Evolutionary conservation across 2,888 invertebrate genomes (phyloP), one percentile per base, ranked within the genome.

Genomic region (Steromphala cineraria): DNA sequence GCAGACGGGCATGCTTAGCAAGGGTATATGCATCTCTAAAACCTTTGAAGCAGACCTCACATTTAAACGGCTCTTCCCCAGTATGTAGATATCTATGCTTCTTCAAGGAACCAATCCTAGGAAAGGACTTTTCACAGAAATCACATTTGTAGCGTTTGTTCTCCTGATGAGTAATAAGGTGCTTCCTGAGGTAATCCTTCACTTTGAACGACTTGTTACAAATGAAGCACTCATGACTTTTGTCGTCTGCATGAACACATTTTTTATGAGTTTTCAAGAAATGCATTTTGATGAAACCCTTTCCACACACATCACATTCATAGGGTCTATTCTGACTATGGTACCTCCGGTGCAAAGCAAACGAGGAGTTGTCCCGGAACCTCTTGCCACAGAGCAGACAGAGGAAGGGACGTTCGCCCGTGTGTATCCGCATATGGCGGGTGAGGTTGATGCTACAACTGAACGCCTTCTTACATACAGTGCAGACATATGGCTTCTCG

Each of bases 281-380:
- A 19, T 31, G 53, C 17, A 55, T 53, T 21, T 71, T 53, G 40
- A 56, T 36, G 55, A 79, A 79, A 5, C 55, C 55, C 17, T 79
- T 53, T 15, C 74, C 74, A 53, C 79, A 79, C 3, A 55, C 55
- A 75, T 75, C 74, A 24, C 79, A 79, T n/a, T 53, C 53, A 46
- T 40, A 79, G n/a, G 55, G 74, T 40, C 55, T 52, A 28, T 79
- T 71, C 36, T 74, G 28, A 40, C n/a, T 79, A 56, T 79, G 79
- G 13, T 46, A 53, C 28, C 56, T 53, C 21, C 53, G 31, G 56
- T 79, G 79, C 28, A 74, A 36, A 1, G 53, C 15, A 24, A 79
- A 53, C 0, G 71, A 74, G n/a, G 74, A 53, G 46, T 56, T 56
- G 46, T 79, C 79, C 15, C 53, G 28, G 74, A 79, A 79, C 19